Evolutionary conservation across 2,888 invertebrate species (phyloP).

Genomic region (Drosophila rellima): DNA sequence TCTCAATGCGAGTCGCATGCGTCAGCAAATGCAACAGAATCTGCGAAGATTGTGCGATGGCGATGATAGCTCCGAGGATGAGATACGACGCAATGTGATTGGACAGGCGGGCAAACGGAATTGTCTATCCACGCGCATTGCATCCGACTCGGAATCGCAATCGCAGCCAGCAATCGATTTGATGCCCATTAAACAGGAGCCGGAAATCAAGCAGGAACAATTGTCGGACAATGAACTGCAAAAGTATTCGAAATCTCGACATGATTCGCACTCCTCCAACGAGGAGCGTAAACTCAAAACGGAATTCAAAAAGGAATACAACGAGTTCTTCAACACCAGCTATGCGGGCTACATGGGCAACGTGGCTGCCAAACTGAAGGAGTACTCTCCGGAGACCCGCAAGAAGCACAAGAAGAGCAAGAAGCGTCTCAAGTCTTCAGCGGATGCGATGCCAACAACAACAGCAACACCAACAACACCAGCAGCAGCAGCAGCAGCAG

Average conservation of each 20-base stretch:
- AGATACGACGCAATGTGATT: conserved; percentile 82
- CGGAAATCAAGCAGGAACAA: conserved; percentile 88
- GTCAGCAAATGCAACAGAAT: conserved; percentile 86
- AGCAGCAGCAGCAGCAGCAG: conserved; percentile 31
- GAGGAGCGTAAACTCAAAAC: conserved; percentile 85
- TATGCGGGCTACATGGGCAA: conserved; percentile 47
- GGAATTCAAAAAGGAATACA: conserved; percentile 83
- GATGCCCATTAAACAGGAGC: conserved; percentile 65
- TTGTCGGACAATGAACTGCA: conserved; percentile 62
- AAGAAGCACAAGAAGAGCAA: conserved; percentile 95
- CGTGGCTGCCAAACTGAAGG: conserved; percentile 57
- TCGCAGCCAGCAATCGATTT: conserved; percentile 72
- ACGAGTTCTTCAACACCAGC: conserved; percentile 66
- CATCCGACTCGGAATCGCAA: conserved; percentile 89
- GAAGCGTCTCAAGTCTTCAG: conserved; percentile 89
- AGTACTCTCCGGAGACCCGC: conserved; percentile 87
- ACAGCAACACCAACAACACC: too few species aligned
- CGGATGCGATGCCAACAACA: conserved; percentile 30
- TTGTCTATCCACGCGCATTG: conserved; percentile 89
- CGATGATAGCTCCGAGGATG: conserved; percentile 83
- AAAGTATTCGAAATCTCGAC: conserved; percentile 69
- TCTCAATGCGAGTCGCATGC: conserved; percentile 57
- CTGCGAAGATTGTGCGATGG: conserved; percentile 86
- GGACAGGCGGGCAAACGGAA: conserved; percentile 88
- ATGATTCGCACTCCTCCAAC: conserved; percentile 85